Evolutionary conservation across 1,140 invertebrate species (phyloP), one percentile per base, ranked within the genome.

Genomic region (Achatina immaculata): DNA sequence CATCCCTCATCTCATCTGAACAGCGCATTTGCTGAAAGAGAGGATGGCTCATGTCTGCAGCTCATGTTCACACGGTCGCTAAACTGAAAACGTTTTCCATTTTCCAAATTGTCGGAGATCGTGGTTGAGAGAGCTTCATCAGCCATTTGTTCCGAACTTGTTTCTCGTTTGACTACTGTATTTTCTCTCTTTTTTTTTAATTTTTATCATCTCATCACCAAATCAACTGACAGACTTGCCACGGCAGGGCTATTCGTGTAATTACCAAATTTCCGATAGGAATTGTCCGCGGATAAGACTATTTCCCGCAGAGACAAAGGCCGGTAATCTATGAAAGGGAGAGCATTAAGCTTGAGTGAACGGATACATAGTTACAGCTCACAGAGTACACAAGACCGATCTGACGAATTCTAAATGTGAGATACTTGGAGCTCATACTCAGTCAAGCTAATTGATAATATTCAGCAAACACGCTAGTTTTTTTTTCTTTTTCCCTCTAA

Each of bases 201-300:
- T 69, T n/a, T n/a, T 9, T 19, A 69, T 24, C 68, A 69, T 69
- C 38, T 42, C 68, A 73, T 73, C 71, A 48, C 31, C 71, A 40
- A 48, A 73, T 73, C 42, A 45, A 31, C 2, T 73, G 71, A 73
- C 71, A 73, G 43, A 28, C 43, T 73, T 11, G 19, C 4, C 28
- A 24, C 48, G 9, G 71, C 71, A 34, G 28, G 28, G 71, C 43
- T 4, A 73, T 73, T 73, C 71, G 28, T 34, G 71, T 73, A 73
- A 73, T 73, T 73, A 73, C 71, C 71, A 73, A 73, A 31, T 51
- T 73, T 73, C 71, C 71, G 71, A 24, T 73, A 73, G 71, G 71
- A 73, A 73, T 73, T 73, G 71, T 73, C 48, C 36, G 9, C 31
- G 43, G n/a, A 43, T 73, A 43, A 73, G 38, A 21, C 71, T 45